Conservation (phyloP, 1,140 invertebrate genomes). For the Tenebrio molitor region DNA sequence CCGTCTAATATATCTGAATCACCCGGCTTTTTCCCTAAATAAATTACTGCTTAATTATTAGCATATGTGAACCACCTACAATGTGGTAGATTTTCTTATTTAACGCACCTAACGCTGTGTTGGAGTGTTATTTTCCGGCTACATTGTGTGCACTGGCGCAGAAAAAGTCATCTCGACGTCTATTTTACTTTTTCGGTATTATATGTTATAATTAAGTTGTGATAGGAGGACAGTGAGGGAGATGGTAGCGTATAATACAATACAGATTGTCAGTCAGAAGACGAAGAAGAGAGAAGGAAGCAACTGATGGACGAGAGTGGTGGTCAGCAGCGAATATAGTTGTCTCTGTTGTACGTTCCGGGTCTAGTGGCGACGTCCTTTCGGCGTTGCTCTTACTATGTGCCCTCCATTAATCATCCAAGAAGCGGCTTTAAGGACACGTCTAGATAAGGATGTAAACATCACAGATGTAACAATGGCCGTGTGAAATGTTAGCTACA, state of each 20-base stretch:
- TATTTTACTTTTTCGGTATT: constrained; percentile 27
- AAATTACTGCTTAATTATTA: constrained; percentile 8
- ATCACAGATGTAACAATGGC: constrained; percentile 46
- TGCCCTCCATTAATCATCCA: constrained; percentile 51
- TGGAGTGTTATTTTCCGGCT: no score
- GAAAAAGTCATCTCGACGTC: background rate
- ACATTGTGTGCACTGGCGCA: background rate
- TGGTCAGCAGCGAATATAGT: constrained; percentile 46
- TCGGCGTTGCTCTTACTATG: constrained; percentile 21
- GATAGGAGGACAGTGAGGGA: constrained; percentile 1
- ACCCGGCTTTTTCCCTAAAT: constrained; percentile 4
- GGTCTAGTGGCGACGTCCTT: constrained; percentile 27
- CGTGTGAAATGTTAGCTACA: constrained; percentile 47
- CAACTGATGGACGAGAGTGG: constrained; percentile 51
- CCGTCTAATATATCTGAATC: constrained; percentile 16
- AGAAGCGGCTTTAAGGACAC: constrained; percentile 50
- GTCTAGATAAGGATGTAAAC: constrained; percentile 54
- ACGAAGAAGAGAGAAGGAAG: constrained; percentile 13
- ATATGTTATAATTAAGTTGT: constrained; percentile 33
- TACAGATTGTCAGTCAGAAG: constrained; percentile 34
- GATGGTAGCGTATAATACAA: constrained; percentile 11
- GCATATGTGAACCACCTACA: no score
- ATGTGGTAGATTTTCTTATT: no score
- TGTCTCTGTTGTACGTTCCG: constrained; percentile 13
- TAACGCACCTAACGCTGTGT: no score